Conservation (phyloP, 2,113 vertebrate genomes). For the Neodon shergylaensis region DNA sequence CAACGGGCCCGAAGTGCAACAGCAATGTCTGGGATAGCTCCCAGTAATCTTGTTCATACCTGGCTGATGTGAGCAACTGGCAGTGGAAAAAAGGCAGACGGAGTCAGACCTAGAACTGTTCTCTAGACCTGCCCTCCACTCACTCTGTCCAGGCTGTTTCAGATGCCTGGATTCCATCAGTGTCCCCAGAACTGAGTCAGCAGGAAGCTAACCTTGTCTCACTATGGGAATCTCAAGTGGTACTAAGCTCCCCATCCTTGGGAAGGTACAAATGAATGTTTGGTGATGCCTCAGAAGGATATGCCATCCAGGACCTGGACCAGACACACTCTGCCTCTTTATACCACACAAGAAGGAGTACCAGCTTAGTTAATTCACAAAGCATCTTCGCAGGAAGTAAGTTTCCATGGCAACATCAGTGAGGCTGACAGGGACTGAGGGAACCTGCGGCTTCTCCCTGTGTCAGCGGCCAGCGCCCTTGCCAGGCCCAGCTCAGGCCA, state of each 20-base stretch:
- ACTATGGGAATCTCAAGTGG: neutral
- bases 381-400: neutral
- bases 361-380: neutral
- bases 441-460: neutral
- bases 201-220: neutral
- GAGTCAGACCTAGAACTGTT: neutral
- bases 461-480: neutral
- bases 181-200: neutral
- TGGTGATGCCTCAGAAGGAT: neutral
- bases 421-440: neutral
- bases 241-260: neutral
- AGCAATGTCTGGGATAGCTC: accelerated
- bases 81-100: neutral
- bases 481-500: neutral
- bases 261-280: neutral
- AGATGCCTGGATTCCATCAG: neutral
- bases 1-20: neutral
- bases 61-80: neutral
- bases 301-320: neutral
- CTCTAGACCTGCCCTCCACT: neutral
- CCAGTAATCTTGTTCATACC: neutral
- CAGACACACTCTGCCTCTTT: neutral
- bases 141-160: neutral
- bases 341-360: neutral
- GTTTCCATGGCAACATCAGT: conserved; percentile 15